Conservation (phyloP, 2,797 vertebrate genomes). For the Pristis pectinata region DNA sequence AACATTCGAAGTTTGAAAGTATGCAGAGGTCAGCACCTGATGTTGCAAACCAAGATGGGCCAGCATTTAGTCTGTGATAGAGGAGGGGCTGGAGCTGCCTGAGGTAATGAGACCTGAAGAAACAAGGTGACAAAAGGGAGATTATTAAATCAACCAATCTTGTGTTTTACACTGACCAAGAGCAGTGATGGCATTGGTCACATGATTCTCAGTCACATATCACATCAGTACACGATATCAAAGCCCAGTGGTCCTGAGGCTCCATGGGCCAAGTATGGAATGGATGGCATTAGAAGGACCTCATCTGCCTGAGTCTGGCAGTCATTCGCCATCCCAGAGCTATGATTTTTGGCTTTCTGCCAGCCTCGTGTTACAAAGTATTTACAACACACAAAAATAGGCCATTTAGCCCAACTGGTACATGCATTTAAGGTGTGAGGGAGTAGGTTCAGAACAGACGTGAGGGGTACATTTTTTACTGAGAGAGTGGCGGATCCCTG, state of each 20-base stretch:
- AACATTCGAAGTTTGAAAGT: neutral
- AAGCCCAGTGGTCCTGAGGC: no score
- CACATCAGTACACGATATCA: neutral
- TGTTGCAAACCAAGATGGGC: neutral
- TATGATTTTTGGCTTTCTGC: neutral
- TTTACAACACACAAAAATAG: neutral
- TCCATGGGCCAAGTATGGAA: neutral
- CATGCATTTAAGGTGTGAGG: no score
- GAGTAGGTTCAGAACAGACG: no score
- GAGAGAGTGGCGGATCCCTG: no score
- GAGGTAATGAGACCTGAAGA: neutral
- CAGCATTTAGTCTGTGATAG: no score
- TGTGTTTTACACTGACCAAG: neutral
- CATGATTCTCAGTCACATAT: neutral
- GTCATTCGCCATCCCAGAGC: neutral
- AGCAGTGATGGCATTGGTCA: neutral
- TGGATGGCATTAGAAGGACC: neutral
- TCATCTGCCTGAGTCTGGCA: neutral
- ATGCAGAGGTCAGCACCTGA: neutral
- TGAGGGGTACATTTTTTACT: no score
- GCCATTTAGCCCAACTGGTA: no score
- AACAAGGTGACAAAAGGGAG: neutral
- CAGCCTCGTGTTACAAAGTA: neutral
- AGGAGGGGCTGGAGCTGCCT: no score
- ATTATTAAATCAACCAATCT: no score